Percentiles rank a stretch among this genome's conserved stretches.
phyloP scores from a whole-genome alignment of 2,797 vertebrate genomes.

The Xiphorhynchus erythropygius region DNA sequence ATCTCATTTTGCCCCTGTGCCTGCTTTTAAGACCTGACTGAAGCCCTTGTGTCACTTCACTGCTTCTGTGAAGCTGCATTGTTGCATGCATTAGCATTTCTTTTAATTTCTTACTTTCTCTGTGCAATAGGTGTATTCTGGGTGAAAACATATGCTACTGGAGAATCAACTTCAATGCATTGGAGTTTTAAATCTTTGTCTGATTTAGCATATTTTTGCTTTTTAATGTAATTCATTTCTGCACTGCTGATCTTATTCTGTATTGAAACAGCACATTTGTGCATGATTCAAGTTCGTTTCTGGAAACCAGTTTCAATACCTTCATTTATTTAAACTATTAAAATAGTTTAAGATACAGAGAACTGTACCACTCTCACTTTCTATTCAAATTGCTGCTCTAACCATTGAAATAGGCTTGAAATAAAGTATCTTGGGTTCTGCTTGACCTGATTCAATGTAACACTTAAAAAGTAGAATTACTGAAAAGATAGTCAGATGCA shows the following conservation, averaged over 20 bases:
- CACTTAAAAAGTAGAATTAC: slow-evolving; percentile 64
- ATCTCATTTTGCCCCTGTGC: neutral
- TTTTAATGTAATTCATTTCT: slow-evolving; percentile 62
- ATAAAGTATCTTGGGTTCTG: slow-evolving; percentile 62
- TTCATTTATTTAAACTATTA: slow-evolving; percentile 69
- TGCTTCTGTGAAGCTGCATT: neutral
- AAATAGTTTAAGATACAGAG: slow-evolving; percentile 55
- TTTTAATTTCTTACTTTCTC: slow-evolving; percentile 16
- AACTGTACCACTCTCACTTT: slow-evolving; percentile 12
- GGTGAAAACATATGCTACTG: slow-evolving; percentile 8
- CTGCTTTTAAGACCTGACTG: neutral
- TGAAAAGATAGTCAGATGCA: slow-evolving; percentile 51
- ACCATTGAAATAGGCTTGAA: slow-evolving; percentile 60
- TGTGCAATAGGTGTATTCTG: slow-evolving; percentile 33
- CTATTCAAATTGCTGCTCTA: slow-evolving; percentile 53
- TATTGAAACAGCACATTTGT: slow-evolving; percentile 54
- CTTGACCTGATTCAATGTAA: slow-evolving; percentile 61
- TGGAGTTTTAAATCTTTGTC: slow-evolving; percentile 49
- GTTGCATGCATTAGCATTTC: slow-evolving; percentile 24
- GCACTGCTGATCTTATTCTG: slow-evolving; percentile 42
- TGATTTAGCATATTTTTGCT: slow-evolving; percentile 55
- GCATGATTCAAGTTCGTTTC: slow-evolving; percentile 35
- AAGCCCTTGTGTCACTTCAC: neutral
- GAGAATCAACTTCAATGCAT: slow-evolving; percentile 31
- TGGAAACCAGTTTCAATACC: slow-evolving; percentile 57